Conservation (phyloP, 2,888 invertebrate genomes). For the Dolichopus griseipennis region DNA sequence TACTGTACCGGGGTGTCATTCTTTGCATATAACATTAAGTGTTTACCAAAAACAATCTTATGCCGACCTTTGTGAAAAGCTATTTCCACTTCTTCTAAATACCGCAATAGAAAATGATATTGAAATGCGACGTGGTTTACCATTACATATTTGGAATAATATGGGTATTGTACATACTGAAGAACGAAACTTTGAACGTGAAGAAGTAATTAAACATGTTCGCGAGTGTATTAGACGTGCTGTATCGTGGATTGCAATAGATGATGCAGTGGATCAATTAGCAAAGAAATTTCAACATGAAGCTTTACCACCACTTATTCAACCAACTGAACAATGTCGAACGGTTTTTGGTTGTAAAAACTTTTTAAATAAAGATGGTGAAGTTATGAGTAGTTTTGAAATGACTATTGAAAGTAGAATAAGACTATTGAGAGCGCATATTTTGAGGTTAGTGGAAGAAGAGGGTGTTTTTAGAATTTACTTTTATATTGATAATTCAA, state of each 20-base stretch:
- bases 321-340: conserved; percentile 55
- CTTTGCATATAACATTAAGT: conserved; percentile 89
- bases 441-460: conserved; percentile 55
- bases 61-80: conserved; percentile 77
- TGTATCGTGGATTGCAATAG: conserved; percentile 52
- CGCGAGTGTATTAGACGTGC: conserved; percentile 51
- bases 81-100: conserved; percentile 66
- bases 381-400: conserved; percentile 30
- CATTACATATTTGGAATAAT: conserved; percentile 64
- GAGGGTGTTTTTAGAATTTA: conserved; percentile 58
- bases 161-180: conserved; percentile 63
- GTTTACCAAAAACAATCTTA: conserved; percentile 85
- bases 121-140: conserved; percentile 68
- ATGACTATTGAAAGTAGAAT: conserved; percentile 49
- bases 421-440: conserved; percentile 50
- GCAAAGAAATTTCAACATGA: conserved; percentile 76
- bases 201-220: conserved; percentile 48
- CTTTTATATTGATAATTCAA: conserved; percentile 75
- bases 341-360: conserved; percentile 68
- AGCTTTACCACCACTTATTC: conserved; percentile 75
- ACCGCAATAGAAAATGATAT: conserved; percentile 61
- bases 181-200: conserved; percentile 41
- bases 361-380: conserved; percentile 53
- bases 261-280: conserved; percentile 79
- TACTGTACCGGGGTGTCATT: conserved; percentile 71